Base-by-base conservation (phyloP, 2,888 invertebrate species). In the Ditula angustiorana region DNA sequence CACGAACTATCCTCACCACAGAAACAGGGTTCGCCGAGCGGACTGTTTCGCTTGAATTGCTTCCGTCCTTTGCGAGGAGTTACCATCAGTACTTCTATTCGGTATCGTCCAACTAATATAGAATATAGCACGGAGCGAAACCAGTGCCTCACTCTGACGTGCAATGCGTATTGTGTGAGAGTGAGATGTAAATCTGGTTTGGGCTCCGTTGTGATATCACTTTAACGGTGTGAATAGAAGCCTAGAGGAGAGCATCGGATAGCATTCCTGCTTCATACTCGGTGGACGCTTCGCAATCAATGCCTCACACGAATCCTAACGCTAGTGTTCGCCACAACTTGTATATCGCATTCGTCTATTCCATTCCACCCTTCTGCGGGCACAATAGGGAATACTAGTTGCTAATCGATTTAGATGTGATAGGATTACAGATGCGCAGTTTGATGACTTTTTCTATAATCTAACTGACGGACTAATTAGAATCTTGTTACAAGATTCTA, bases 301-400 rank as follows among this genome's bases (percentile, higher is more conserved):
- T 58, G 52, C 52, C 44, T 63, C 46, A 46, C 57, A 58, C 52
- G 62, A 41, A 58, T 58, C 58, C 63, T 63, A 26, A 21, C 49
- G 56, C 30, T 30, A 41, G 57, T 33, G 61, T 35, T 35, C 21
- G 47, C 8, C 55, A 55, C 62, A 63, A 58, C 46, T 58, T 58
- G 50, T 63, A 63, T 58, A 57, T 58, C 44, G 52, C 57, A 63
- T 63, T 58, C 44, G 52, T 52, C 58, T 63, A 52, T 63, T 58
- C 52, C 60, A 10, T 52, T n/a, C n/a, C n/a, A n/a, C n/a, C n/a
- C 28, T 46, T 28, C 16, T 23, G 13, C 35, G 21, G n/a, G n/a
- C 26, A 50, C 56, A 56, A 49, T 35, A 47, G 33, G 19, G 21
- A 33, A 33, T 50, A 21, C 21, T 21, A 46, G 46, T 21, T 4